Conservation (phyloP, 2,113 vertebrate genomes). For the Todiramphus saurophagus region DNA sequence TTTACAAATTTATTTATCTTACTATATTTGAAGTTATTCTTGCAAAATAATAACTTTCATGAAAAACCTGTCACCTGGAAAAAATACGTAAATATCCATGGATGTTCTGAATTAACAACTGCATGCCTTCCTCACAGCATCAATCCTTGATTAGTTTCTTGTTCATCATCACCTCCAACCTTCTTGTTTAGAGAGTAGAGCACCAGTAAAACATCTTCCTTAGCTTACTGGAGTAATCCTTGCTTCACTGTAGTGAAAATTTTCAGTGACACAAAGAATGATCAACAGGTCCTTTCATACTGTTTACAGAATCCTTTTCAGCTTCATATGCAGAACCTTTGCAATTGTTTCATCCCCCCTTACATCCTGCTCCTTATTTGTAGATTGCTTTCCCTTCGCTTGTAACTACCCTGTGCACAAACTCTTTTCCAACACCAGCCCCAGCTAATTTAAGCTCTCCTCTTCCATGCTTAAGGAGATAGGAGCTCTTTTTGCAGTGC, state of each 20-base stretch:
- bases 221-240: neutral
- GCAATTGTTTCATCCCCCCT: neutral
- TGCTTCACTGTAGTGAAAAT: neutral
- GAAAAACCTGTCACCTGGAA: neutral
- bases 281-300: neutral
- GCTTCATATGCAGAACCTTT: neutral
- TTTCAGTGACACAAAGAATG: neutral
- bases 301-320: neutral
- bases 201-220: neutral
- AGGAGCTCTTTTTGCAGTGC: neutral
- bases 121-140: neutral
- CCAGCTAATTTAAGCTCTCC: neutral
- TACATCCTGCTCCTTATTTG: neutral
- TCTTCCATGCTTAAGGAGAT: neutral
- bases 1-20: neutral
- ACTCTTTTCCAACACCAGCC: neutral
- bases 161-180: neutral
- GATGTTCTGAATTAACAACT: neutral
- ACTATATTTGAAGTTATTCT: neutral
- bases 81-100: neutral
- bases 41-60: neutral
- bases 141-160: neutral
- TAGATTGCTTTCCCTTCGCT: neutral
- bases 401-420: neutral
- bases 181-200: neutral